Percentiles rank a stretch among this genome's conserved stretches.
Evolutionary conservation across 2,113 vertebrate genomes (phyloP).

Genomic region (Megaceryle torquata): DNA sequence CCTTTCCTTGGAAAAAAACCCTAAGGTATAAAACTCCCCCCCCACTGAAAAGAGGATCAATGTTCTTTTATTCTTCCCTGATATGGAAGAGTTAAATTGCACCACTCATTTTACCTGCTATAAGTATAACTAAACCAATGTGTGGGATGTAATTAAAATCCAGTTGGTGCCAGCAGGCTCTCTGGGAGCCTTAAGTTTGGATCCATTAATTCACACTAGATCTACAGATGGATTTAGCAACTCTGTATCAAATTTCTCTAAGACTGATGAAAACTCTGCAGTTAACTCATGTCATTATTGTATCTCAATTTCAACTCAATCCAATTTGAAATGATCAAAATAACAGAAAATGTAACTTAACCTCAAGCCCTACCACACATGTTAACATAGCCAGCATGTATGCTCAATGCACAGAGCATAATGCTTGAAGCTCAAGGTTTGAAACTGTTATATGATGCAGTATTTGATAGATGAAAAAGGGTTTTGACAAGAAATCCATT

Average conservation of each 20-base stretch:
- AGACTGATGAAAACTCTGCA: background rate
- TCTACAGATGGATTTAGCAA: conserved; percentile 29
- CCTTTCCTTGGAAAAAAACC: background rate
- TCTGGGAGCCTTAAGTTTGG: background rate
- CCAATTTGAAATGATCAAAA: conserved; percentile 11
- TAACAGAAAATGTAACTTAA: conserved; percentile 2
- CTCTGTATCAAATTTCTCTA: conserved; percentile 13
- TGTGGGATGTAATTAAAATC: background rate
- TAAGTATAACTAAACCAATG: conserved; percentile 7
- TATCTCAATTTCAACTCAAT: conserved; percentile 15
- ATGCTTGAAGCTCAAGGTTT: background rate
- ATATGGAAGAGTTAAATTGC: background rate
- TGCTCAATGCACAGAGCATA: background rate
- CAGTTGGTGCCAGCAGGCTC: conserved; percentile 42
- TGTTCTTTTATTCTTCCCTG: background rate
- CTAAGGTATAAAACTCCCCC: background rate
- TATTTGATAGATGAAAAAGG: background rate
- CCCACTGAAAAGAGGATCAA: background rate
- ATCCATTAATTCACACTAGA: conserved; percentile 17
- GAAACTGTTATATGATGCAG: background rate
- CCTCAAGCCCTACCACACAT: background rate
- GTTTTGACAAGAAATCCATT: background rate
- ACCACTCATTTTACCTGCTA: background rate
- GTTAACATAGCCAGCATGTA: background rate
- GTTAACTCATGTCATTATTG: background rate